Conservation (phyloP, 2,888 invertebrate genomes). For the Drosophila koepferae region DNA sequence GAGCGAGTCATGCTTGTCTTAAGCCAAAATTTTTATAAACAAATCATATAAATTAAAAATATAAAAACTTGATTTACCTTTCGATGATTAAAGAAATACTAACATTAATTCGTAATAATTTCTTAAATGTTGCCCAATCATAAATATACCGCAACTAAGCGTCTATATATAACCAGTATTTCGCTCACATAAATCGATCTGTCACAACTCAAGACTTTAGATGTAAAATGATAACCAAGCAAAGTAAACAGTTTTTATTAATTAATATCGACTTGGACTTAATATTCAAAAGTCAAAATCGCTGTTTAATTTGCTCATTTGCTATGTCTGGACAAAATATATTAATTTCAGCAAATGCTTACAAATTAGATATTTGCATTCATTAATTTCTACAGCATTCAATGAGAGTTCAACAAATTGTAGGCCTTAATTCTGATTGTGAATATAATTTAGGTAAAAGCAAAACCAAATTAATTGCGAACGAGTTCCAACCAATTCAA, state of each 20-base stretch:
- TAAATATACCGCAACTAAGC: not conserved
- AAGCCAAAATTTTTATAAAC: not conserved
- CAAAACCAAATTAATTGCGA: slow-evolving; percentile 16
- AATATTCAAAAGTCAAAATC: not conserved
- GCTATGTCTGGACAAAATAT: not conserved
- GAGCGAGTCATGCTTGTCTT: not conserved
- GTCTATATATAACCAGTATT: not conserved
- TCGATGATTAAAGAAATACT: not conserved
- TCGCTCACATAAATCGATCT: not conserved
- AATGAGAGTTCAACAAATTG: not conserved
- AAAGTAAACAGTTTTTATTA: not conserved
- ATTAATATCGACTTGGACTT: not conserved
- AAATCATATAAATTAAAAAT: not conserved
- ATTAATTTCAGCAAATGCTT: not conserved
- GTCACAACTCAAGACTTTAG: not conserved
- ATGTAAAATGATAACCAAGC: not conserved
- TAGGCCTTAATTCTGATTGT: not conserved
- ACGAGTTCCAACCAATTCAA: slow-evolving; percentile 4
- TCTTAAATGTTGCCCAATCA: not conserved
- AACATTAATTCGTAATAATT: not conserved
- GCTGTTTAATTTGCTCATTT: not conserved
- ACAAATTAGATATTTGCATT: slow-evolving; percentile 1
- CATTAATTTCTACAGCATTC: not conserved
- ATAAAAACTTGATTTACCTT: not conserved
- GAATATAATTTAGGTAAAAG: not conserved